These are phyloP conservation scores for Drepana arcuata DNA, from an alignment of 1,140 invertebrate species.

Conservation along the genomic window DNA sequence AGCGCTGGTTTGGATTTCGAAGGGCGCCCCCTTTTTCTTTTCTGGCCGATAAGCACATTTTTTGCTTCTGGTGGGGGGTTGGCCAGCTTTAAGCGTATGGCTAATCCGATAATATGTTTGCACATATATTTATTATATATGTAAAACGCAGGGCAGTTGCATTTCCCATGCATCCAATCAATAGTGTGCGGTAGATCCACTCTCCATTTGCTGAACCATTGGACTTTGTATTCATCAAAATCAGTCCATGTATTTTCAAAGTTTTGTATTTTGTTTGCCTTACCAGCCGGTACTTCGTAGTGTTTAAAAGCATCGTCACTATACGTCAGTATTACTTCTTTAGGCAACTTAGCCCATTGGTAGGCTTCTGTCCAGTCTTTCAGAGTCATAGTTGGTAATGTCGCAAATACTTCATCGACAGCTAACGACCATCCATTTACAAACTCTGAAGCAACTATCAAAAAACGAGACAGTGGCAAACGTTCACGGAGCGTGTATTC, in stretches of 20 bases:
- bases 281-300: too few relatives aligned
- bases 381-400: conserved; percentile 6
- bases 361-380: conserved; percentile 13
- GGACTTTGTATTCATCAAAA: too few relatives aligned
- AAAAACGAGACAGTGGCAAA: conserved; percentile 9
- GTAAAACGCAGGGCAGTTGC: conserved; percentile 5
- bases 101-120: conserved; percentile 7
- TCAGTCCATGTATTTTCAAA: too few relatives aligned
- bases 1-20: conserved; percentile 9
- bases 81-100: conserved; percentile 9
- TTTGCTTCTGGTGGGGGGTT: conserved; percentile 7
- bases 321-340: background rate
- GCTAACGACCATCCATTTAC: conserved; percentile 10
- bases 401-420: too few relatives aligned
- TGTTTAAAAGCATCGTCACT: too few relatives aligned
- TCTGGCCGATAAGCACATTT: conserved; percentile 6
- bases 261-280: too few relatives aligned
- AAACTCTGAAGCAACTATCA: conserved; percentile 7
- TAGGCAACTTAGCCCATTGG: conserved; percentile 8
- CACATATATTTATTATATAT: conserved; percentile 7
- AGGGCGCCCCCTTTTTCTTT: conserved; percentile 8
- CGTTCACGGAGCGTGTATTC: conserved; percentile 8
- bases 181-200: too few relatives aligned
- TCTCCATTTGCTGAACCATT: too few relatives aligned
- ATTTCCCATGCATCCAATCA: conserved; percentile 6